phyloP scores from a whole-genome alignment of 2,797 vertebrate genomes.

The Pangasius larnaudii region DNA sequence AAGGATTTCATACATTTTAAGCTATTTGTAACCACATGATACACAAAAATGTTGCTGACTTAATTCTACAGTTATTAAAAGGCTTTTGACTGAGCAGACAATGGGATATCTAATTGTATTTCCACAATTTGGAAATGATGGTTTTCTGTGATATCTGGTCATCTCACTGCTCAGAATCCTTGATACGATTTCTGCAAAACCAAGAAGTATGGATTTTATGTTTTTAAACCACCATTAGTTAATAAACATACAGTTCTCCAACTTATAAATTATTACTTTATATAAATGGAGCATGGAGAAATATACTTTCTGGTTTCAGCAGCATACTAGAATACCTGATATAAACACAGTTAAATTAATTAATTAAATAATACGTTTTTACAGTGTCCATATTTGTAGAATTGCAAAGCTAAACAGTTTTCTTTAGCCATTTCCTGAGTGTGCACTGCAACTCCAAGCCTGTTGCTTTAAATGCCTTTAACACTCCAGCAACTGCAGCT shows the following conservation, averaged over 20 bases:
- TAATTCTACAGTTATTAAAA: background rate
- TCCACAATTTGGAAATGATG: no score
- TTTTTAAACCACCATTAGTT: background rate
- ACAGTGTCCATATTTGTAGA: background rate
- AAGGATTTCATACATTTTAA: background rate
- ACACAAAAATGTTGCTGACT: background rate
- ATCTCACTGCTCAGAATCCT: no score
- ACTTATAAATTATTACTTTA: background rate
- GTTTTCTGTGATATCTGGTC: no score
- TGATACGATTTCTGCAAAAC: background rate
- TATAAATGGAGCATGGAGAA: background rate
- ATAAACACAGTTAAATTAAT: background rate
- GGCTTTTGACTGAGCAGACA: background rate
- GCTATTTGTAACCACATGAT: background rate
- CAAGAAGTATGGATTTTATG: background rate
- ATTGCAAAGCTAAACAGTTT: background rate
- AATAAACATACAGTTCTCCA: background rate
- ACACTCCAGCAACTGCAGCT: slow-evolving; percentile 21
- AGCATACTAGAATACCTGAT: background rate
- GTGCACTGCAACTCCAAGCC: slow-evolving; percentile 7
- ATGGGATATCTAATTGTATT: background rate
- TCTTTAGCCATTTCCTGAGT: background rate
- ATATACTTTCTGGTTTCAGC: background rate
- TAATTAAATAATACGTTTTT: background rate
- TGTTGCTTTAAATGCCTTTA: slow-evolving; percentile 19